Evolutionary conservation across 1,140 invertebrate species (phyloP), one percentile per base, ranked within the genome.

Genomic region (Episyrphus balteatus): DNA sequence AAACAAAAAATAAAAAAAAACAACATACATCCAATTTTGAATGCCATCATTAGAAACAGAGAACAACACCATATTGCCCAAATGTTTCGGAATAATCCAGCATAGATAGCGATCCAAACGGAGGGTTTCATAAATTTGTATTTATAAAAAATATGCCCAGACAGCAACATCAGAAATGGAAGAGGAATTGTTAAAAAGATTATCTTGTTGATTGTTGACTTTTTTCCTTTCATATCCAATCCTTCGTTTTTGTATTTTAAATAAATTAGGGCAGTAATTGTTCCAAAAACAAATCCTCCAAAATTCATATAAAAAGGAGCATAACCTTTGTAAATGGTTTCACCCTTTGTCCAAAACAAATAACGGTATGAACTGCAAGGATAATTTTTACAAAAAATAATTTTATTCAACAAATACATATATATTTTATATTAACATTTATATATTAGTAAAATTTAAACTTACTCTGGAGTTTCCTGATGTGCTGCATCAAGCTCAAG

Each of bases 401-500:
- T n/a, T n/a, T n/a, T n/a, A n/a, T n/a, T n/a, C n/a, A n/a, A n/a
- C n/a, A n/a, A n/a, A n/a, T n/a, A n/a, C n/a, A n/a, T n/a, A n/a
- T n/a, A n/a, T n/a, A n/a, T n/a, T n/a, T n/a, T n/a, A n/a, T n/a
- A n/a, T n/a, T n/a, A n/a, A n/a, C n/a, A n/a, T n/a, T n/a, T n/a
- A n/a, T 34, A 31, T 37, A 34, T 41, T 26, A 62, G 67, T 69
- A n/a, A n/a, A n/a, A n/a, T n/a, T n/a, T n/a, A n/a, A n/a, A n/a
- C n/a, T n/a, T 50, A 76, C 74, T 70, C 63, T 48, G 72, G 73
- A 38, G 68, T 69, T 39, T 73, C 66, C 14, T 72, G 57, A 56
- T 75, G 73, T 9, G 71, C 66, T 3, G 67, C 72, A 1, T 69
- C 67, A 10, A 72, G 51, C 12, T 61, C 50, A 0, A 68, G 45